Evolutionary conservation across 2,888 invertebrate species (phyloP), one percentile per base, ranked within the genome.

Genomic region (Petrolisthes cinctipes): DNA sequence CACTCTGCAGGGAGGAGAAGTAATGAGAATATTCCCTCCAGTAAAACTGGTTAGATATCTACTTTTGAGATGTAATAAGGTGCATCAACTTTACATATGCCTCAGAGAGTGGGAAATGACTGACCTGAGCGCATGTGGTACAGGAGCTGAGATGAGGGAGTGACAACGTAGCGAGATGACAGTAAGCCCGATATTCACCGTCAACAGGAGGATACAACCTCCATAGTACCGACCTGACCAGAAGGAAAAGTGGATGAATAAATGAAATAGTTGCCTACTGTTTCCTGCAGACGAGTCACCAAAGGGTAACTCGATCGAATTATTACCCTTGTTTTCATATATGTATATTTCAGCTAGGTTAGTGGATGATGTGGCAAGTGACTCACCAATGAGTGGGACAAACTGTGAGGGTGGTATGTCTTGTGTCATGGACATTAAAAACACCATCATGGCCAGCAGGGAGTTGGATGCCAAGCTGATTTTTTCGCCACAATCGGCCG

Each of bases 381-480:
- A 73, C 83, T 57, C 2, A 86, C 88, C 88, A 23, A 86, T 86
- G 80, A 89, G 85, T 1, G 89, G 88, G n/a, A 89, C 53, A 53
- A 51, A 57, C 51, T 86, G 71, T 0, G 90, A 71, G 7, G 90
- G 90, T 20, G 90, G 90, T 71, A 90, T 68, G 54, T 88, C 81
- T 14, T 88, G 83, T 17, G 90, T 88, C 86, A 90, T 86, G 66
- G 88, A 81, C 83, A 90, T 90, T 11, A 90, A 86, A 84, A 90
- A 90, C 57, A 90, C 90, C 81, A 90, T 90, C 90, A 90, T 90
- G 57, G 90, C 85, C 75, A 90, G 84, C 76, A 90, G 80, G 54
- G 90, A 51, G 79, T 86, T 90, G 86, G 86, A 85, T 14, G 88
- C 88, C 53, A 90, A 81, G 51, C 88, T 87, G 51, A 90, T 68